A percentile compares a stretch with the other conserved stretches of the same genome.
These are phyloP conservation scores for Tribolium madens DNA, from an alignment of 1,140 invertebrate genomes.

Conservation along the genomic window DNA sequence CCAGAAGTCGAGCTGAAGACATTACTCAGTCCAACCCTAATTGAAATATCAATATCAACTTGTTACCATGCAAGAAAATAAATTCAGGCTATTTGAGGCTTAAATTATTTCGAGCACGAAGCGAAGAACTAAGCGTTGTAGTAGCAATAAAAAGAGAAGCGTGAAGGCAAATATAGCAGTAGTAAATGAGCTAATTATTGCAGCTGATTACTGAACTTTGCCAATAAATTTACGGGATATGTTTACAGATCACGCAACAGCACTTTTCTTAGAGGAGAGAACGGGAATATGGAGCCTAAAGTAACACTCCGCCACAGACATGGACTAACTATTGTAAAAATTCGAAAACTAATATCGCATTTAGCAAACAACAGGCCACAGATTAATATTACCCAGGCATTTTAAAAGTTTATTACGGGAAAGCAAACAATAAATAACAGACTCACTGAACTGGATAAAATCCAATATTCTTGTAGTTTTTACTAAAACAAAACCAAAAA, in stretches of 20 bases:
- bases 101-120: conserved; percentile 35
- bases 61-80: conserved; percentile 37
- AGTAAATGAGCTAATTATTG: conserved; percentile 46
- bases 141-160: conserved; percentile 38
- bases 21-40: conserved; percentile 39
- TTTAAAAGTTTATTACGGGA: background rate
- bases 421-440: background rate
- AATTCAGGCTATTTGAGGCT: conserved; percentile 29
- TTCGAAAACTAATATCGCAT: too few species aligned
- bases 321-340: background rate
- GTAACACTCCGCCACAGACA: too few species aligned
- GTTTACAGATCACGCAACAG: conserved; percentile 36
- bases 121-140: conserved; percentile 40
- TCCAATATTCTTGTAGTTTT: background rate
- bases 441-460: background rate
- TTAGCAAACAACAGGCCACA: background rate
- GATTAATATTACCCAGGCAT: background rate
- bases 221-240: conserved; percentile 40
- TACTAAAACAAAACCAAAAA: too few species aligned
- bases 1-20: conserved; percentile 23
- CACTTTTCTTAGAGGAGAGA: conserved; percentile 6
- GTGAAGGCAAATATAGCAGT: conserved; percentile 42
- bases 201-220: conserved; percentile 38
- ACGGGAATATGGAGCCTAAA: background rate
- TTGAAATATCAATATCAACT: conserved; percentile 46